phyloP scores from a whole-genome alignment of 2,797 vertebrate genomes.

The Dendrocincla fuliginosa region DNA sequence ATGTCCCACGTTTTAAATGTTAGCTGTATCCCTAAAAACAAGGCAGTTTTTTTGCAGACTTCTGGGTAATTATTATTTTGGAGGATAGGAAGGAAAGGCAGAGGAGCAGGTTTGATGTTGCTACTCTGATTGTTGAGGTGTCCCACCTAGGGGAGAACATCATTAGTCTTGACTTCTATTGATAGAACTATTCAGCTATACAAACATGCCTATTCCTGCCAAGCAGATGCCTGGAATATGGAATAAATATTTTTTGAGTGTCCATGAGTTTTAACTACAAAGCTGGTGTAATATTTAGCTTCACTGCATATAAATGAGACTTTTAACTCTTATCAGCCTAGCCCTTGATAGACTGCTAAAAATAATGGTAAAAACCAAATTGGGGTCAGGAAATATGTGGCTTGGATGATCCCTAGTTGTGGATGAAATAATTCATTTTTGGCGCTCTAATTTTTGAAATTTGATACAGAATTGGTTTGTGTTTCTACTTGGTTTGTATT shows the following conservation, averaged over 20 bases:
- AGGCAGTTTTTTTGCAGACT: neutral
- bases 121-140: neutral
- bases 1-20: neutral
- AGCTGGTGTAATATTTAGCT: neutral
- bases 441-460: neutral
- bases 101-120: neutral
- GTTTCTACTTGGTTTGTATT: neutral
- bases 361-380: neutral
- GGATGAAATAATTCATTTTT: neutral
- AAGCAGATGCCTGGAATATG: neutral
- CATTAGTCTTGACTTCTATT: neutral
- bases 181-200: neutral
- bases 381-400: neutral
- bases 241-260: neutral
- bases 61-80: neutral
- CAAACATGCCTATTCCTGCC: neutral
- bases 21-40: neutral
- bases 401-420: neutral
- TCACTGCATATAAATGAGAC: neutral
- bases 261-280: neutral
- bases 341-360: neutral
- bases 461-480: neutral
- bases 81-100: neutral
- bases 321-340: neutral
- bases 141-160: neutral